phyloP scores from a whole-genome alignment of 2,888 invertebrate genomes.

The Agrochola lychnidis region DNA sequence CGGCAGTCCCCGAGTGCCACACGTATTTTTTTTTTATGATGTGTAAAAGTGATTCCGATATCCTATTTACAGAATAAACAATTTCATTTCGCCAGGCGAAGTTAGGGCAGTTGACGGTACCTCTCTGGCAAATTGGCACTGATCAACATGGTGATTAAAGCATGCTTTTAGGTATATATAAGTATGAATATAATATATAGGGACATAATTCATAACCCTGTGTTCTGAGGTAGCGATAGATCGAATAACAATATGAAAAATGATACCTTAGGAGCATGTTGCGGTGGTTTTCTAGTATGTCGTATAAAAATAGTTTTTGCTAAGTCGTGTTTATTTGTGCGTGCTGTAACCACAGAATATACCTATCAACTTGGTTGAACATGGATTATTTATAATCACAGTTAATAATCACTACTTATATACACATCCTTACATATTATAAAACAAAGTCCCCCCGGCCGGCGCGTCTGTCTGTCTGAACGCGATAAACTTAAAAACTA shows the following conservation, averaged over 20 bases:
- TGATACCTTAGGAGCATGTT: slow-evolving; percentile 52
- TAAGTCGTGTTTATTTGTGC: slow-evolving; percentile 45
- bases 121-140: neutral
- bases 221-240: slow-evolving; percentile 62
- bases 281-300: slow-evolving; percentile 63
- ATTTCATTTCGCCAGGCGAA: too few relatives aligned
- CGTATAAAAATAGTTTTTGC: slow-evolving; percentile 60
- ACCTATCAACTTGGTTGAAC: slow-evolving; percentile 21
- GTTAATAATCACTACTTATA: too few relatives aligned
- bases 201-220: slow-evolving; percentile 33
- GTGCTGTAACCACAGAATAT: slow-evolving; percentile 32
- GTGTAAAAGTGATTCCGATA: too few relatives aligned
- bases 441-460: too few relatives aligned
- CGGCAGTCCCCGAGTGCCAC: too few relatives aligned
- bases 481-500: too few relatives aligned
- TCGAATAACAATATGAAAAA: slow-evolving; percentile 61
- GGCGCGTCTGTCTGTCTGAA: too few relatives aligned
- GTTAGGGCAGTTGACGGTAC: too few relatives aligned
- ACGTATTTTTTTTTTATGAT: too few relatives aligned
- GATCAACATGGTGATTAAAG: neutral
- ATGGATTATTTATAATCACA: slow-evolving; percentile 1
- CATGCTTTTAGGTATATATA: neutral
- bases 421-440: too few relatives aligned
- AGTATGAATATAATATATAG: neutral
- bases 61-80: too few relatives aligned